phyloP scores from a whole-genome alignment of 1,140 invertebrate species.

The Drosophila mojavensis region DNA sequence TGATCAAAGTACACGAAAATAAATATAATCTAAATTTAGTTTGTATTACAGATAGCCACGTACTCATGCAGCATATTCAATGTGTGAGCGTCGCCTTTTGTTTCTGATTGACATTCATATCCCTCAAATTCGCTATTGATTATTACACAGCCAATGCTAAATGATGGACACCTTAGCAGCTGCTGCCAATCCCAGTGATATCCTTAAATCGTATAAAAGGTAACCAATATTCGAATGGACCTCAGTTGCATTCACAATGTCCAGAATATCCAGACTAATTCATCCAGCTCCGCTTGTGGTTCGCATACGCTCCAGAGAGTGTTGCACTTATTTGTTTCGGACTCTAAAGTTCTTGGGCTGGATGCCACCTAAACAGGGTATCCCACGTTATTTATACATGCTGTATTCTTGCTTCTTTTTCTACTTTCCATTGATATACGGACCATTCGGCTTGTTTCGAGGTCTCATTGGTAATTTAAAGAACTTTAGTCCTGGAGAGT shows the following conservation, averaged over 20 bases:
- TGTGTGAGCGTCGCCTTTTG: no score
- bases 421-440: background rate
- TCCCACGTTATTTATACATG: background rate
- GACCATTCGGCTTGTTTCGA: background rate
- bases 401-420: background rate
- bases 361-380: constrained; percentile 8
- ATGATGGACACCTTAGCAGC: background rate
- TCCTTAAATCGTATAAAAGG: background rate
- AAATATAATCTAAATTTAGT: no score
- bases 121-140: no score
- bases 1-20: no score
- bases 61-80: no score
- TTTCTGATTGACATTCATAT: no score
- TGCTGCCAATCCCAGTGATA: background rate
- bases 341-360: background rate
- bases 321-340: constrained; percentile 8
- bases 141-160: no score
- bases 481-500: constrained; percentile 10
- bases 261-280: background rate
- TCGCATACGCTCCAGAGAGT: background rate
- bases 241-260: background rate
- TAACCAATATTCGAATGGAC: background rate
- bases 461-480: background rate
- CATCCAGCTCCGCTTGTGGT: constrained; percentile 1
- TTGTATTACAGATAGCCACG: no score